Base-by-base conservation (phyloP, 1,140 invertebrate species). In the Drosophila miranda region DNA sequence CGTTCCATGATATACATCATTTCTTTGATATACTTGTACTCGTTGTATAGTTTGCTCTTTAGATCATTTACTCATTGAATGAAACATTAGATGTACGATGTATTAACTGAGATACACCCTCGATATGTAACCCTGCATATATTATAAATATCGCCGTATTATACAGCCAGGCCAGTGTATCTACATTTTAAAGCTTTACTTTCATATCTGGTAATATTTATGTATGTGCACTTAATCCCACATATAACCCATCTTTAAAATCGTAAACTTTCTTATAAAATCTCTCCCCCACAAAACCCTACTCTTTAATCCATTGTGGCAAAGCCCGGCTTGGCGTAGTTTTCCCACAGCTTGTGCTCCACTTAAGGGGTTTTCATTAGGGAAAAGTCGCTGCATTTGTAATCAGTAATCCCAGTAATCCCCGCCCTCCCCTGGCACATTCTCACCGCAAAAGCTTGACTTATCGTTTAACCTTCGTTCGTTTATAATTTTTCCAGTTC, bases 401-500 rank as follows among this genome's bases (percentile, higher is more conserved):
- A 54, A 67, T 67, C 19, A 55, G 54, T 19, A 11, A 55, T 41
- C 57, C 23, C 23, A 23, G 23, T 19, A 19, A 19, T 19, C 60
- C 38, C 38, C 14, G 2, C 45, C 49, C 13, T 5, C 38, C 45
- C 42, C 44, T 38, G 3, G 4, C 34, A 19, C 45, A 69, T 69
- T 75, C 57, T 58, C 63, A 58, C 41, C 74, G 51, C 54, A 58
- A 38, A 21, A 44, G 54, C 55, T 79, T 79, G 77, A 79, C 77
- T 75, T 70, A 46, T 59, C 64, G 59, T 64, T 79, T 79, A 79
- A 79, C 77, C 77, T 59, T 77, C 60, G 54, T 34, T 62, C 51
- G 61, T 49, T 79, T 75, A 64, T 70, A 75, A 61, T 70, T 58
- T 55, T 53, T 67, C 42, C 44, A 41, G 21, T 43, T 44, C 42